Percentiles rank a stretch among this genome's conserved stretches.
These are phyloP conservation scores for Aphyosemion australe DNA, from an alignment of 2,113 vertebrate species.

Conservation along the genomic window DNA sequence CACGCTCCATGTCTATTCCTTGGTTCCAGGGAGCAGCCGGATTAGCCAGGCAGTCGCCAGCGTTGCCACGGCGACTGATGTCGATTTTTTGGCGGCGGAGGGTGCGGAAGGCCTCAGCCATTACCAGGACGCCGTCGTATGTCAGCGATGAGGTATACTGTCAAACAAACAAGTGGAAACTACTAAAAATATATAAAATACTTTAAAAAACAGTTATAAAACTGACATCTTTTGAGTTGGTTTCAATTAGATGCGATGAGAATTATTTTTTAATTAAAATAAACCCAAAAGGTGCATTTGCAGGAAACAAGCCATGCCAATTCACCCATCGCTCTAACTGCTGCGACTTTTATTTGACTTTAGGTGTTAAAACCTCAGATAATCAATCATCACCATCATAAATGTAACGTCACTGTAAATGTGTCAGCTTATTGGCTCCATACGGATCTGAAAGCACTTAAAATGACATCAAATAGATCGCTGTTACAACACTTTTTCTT, in stretches of 20 bases:
- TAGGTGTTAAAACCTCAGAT: constrained; percentile 17
- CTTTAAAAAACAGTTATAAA: too few relatives aligned
- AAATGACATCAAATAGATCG: background rate
- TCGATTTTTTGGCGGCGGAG: constrained; percentile 97
- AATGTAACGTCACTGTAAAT: constrained; percentile 40
- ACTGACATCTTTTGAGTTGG: background rate
- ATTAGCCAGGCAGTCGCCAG: constrained; percentile 98
- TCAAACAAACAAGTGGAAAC: constrained; percentile 5
- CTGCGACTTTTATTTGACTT: constrained; percentile 50
- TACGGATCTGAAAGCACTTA: constrained; percentile 19
- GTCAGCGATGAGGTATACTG: constrained; percentile 97
- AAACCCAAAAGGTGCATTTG: too few relatives aligned
- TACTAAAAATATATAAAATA: background rate
- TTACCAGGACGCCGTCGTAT: constrained; percentile 96
- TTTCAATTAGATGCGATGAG: background rate
- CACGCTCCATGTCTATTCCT: constrained; percentile 99
- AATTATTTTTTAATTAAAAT: too few relatives aligned
- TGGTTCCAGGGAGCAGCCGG: constrained; percentile 98
- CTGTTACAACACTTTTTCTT: too few relatives aligned
- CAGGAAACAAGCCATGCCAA: too few relatives aligned
- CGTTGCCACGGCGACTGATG: constrained; percentile 96
- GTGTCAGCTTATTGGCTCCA: constrained; percentile 29
- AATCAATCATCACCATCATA: constrained; percentile 36
- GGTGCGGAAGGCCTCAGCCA: constrained; percentile 97
- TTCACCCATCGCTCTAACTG: too few relatives aligned